Conservation (phyloP, 2,113 vertebrate genomes). For the Athene cunicularia region DNA sequence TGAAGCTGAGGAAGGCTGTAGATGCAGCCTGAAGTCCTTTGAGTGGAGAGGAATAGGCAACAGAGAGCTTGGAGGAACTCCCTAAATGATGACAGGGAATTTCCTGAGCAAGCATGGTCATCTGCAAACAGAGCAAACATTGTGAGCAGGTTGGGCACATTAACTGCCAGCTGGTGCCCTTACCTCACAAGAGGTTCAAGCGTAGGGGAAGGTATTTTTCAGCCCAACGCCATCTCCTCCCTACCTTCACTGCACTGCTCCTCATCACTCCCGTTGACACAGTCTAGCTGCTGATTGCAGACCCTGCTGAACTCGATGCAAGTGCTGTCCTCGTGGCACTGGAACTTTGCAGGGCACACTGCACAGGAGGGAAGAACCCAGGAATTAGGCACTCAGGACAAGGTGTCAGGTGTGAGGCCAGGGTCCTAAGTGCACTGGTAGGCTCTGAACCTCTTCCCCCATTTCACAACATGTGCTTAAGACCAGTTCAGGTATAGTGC, state of each 20-base stretch:
- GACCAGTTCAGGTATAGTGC: background rate
- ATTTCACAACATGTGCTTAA: background rate
- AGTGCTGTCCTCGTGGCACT: slow-evolving; percentile 84
- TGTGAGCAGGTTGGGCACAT: background rate
- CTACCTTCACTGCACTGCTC: slow-evolving; percentile 84
- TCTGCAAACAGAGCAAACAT: background rate
- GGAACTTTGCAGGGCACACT: slow-evolving; percentile 91
- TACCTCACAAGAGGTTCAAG: background rate
- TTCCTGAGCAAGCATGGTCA: background rate
- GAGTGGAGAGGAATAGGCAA: background rate
- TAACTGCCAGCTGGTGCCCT: background rate
- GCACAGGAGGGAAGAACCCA: background rate
- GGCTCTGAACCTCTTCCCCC: background rate
- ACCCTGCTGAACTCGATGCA: slow-evolving; percentile 87
- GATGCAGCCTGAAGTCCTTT: background rate
- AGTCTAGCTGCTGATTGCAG: slow-evolving; percentile 86
- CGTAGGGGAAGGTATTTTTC: background rate
- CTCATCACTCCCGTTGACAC: slow-evolving; percentile 83
- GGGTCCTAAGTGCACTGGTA: background rate
- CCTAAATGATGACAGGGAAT: background rate
- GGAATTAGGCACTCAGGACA: background rate
- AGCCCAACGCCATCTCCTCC: background rate
- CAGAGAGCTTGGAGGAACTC: background rate
- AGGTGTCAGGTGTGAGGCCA: background rate
- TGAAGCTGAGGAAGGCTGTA: background rate